Evolutionary conservation across 2,113 vertebrate genomes (phyloP).

Genomic region (Mohoua ochrocephala): DNA sequence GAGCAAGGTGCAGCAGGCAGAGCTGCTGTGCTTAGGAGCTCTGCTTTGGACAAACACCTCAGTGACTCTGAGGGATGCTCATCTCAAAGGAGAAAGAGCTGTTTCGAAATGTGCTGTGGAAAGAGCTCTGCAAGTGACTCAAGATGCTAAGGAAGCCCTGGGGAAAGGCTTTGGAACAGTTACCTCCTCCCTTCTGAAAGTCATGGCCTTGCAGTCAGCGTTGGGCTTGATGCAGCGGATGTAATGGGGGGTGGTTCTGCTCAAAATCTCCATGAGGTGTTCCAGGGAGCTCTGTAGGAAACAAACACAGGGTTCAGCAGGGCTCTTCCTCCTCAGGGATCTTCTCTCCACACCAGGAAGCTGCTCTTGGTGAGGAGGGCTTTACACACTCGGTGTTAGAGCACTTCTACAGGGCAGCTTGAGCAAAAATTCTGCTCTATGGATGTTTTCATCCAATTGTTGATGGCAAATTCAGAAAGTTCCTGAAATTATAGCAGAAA

Average conservation of each 20-base stretch:
- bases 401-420: neutral
- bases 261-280: conserved; percentile 85
- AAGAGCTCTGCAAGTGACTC: neutral
- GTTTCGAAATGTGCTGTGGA: neutral
- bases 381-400: neutral
- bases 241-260: conserved; percentile 88
- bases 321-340: neutral
- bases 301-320: neutral
- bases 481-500: neutral
- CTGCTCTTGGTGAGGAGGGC: neutral
- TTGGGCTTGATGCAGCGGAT: conserved; percentile 97
- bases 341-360: neutral
- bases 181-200: conserved; percentile 87
- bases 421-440: neutral
- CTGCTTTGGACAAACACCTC: neutral
- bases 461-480: neutral
- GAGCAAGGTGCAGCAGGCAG: neutral
- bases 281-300: conserved; percentile 86
- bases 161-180: neutral
- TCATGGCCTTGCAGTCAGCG: conserved; percentile 80
- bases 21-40: neutral
- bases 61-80: neutral
- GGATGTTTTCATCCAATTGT: neutral
- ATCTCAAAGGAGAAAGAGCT: neutral
- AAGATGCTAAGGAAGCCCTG: neutral